These are phyloP conservation scores for Neocrepidodera transversa DNA, from an alignment of 2,888 invertebrate genomes.

Conservation along the genomic window DNA sequence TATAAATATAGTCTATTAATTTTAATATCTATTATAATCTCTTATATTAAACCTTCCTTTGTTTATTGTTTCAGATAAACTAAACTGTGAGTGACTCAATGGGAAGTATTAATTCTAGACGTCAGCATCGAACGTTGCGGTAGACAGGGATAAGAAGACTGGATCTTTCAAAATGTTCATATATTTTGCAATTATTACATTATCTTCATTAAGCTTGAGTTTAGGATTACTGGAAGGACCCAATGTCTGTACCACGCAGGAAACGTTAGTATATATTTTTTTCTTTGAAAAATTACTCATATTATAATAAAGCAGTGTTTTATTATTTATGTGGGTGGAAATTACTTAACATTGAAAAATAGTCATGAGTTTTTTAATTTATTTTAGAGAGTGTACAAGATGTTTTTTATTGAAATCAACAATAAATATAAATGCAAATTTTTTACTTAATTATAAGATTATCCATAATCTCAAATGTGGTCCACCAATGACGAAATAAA, in stretches of 20 bases:
- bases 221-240: slow-evolving; percentile 63
- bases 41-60: background rate
- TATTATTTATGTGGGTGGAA: too few species aligned
- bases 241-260: slow-evolving; percentile 80
- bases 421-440: too few species aligned
- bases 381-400: too few species aligned
- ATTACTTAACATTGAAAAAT: too few species aligned
- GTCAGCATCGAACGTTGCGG: background rate
- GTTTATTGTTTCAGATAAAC: slow-evolving; percentile 10
- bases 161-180: slow-evolving; percentile 23
- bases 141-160: background rate
- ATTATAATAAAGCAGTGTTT: background rate
- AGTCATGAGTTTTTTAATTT: too few species aligned
- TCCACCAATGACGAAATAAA: too few species aligned
- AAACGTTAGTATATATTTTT: slow-evolving; percentile 68
- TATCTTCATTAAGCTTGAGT: slow-evolving; percentile 16
- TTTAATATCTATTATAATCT: background rate
- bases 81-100: slow-evolving; percentile 3
- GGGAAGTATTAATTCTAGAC: background rate
- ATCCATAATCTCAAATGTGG: too few species aligned
- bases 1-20: background rate
- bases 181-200: slow-evolving; percentile 17
- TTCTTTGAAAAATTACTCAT: background rate
- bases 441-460: too few species aligned
- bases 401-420: too few species aligned